Conservation (phyloP, 2,888 invertebrate species). For the Rotaria magnacalcarata region DNA sequence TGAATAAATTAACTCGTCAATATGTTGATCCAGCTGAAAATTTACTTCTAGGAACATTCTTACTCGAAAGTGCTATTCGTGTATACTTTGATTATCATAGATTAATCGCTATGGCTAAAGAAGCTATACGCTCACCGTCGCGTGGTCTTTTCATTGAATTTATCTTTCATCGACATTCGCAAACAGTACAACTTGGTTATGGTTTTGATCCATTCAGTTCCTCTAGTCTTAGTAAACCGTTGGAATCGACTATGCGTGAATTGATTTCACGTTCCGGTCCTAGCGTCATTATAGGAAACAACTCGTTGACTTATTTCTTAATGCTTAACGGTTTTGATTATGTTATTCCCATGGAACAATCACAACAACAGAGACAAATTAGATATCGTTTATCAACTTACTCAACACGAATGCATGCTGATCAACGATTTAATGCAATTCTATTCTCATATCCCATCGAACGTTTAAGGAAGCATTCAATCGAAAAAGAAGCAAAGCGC, state of each 20-base stretch:
- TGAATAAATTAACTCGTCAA: slow-evolving; percentile 7
- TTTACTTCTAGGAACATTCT: background rate
- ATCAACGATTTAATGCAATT: background rate
- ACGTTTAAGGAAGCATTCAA: background rate
- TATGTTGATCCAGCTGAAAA: slow-evolving; percentile 25
- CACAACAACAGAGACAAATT: background rate
- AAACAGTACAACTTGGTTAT: slow-evolving; percentile 29
- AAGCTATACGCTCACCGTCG: background rate
- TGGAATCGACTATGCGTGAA: background rate
- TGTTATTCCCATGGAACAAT: background rate
- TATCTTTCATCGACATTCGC: background rate
- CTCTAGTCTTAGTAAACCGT: background rate
- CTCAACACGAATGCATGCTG: slow-evolving; percentile 19
- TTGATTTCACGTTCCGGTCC: background rate
- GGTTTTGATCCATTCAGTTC: background rate
- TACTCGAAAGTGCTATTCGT: slow-evolving; percentile 33
- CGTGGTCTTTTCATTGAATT: slow-evolving; percentile 32
- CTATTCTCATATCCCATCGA: slow-evolving; percentile 18
- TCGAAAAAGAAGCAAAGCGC: background rate
- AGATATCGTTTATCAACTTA: slow-evolving; percentile 24
- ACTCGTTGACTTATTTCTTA: background rate
- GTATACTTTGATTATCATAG: background rate
- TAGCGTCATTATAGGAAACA: background rate
- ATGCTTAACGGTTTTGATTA: background rate
- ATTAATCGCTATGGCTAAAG: slow-evolving; percentile 17